Conservation (phyloP, 1,140 invertebrate species). For the Oppia nitens region DNA sequence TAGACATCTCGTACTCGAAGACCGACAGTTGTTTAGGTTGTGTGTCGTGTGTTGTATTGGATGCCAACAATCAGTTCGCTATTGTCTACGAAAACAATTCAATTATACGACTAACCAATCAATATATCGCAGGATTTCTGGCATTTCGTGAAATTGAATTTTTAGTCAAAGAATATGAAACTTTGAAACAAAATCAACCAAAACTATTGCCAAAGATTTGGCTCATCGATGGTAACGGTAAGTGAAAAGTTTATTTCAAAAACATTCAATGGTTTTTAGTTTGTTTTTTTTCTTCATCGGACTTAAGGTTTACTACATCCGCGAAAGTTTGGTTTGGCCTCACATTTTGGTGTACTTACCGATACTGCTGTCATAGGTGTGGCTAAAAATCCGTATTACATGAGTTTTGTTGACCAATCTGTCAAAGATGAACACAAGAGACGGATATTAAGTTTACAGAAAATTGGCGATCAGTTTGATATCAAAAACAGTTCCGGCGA, state of each 20-base stretch:
- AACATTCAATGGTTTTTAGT: too few species aligned
- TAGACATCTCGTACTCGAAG: background rate
- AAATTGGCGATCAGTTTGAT: background rate
- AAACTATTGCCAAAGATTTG: conserved; percentile 26
- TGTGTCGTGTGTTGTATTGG: background rate
- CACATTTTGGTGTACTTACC: conserved; percentile 28
- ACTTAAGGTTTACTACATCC: conserved; percentile 30
- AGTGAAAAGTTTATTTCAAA: too few species aligned
- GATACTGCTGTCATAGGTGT: conserved; percentile 28
- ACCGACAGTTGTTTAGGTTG: background rate
- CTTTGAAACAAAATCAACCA: conserved; percentile 23
- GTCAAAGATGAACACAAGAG: background rate
- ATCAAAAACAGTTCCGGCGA: background rate
- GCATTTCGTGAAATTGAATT: conserved; percentile 29
- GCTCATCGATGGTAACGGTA: conserved; percentile 32
- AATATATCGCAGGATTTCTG: conserved; percentile 31
- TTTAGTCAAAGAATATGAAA: conserved; percentile 23
- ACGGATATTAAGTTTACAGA: background rate
- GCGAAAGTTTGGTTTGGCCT: conserved; percentile 29
- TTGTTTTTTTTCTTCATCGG: too few species aligned
- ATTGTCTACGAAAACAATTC: conserved; percentile 7
- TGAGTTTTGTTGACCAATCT: background rate
- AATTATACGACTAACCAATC: conserved; percentile 16
- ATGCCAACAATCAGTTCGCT: background rate
- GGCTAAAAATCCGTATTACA: conserved; percentile 27